These are phyloP conservation scores for Penaeus indicus DNA, from an alignment of 1,140 invertebrate species.

Conservation along the genomic window DNA sequence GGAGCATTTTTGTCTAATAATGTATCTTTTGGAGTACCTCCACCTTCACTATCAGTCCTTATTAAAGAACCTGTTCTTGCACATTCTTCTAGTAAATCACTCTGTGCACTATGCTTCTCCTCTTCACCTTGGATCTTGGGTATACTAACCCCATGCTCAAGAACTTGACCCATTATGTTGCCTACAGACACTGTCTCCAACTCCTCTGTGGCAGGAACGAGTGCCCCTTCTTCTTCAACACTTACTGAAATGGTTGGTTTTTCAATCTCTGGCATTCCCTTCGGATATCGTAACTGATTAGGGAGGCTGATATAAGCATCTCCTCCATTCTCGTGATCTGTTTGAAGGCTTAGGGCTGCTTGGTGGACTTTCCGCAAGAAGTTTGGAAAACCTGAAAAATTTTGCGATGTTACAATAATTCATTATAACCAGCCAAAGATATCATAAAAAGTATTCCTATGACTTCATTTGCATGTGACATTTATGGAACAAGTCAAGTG, in stretches of 20 bases:
- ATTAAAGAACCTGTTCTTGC: too few species aligned
- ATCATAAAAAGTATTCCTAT: neutral
- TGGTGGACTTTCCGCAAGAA: slow-evolving; percentile 58
- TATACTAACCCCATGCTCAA: too few species aligned
- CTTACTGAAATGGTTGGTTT: neutral
- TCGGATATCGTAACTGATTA: slow-evolving; percentile 11
- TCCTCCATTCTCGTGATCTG: slow-evolving; percentile 41
- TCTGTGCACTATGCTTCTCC: too few species aligned
- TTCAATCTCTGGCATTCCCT: neutral
- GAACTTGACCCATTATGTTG: too few species aligned
- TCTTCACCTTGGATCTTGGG: too few species aligned
- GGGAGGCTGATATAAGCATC: slow-evolving; percentile 56
- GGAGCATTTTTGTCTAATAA: too few species aligned
- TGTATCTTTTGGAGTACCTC: too few species aligned
- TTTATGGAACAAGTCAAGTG: neutral
- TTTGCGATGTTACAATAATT: neutral
- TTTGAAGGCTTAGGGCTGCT: slow-evolving; percentile 60
- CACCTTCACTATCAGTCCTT: too few species aligned
- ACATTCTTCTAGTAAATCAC: too few species aligned
- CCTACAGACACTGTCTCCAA: neutral
- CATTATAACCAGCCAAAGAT: neutral
- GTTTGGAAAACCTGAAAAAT: slow-evolving; percentile 63
- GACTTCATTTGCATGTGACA: neutral
- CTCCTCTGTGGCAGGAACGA: neutral
- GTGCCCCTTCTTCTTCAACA: neutral